A percentile compares a stretch with the other conserved stretches of the same genome.
Conservation (phyloP, 30 jellyfish, hydroid and myxozoan species). For the Pelagia noctiluca region DNA sequence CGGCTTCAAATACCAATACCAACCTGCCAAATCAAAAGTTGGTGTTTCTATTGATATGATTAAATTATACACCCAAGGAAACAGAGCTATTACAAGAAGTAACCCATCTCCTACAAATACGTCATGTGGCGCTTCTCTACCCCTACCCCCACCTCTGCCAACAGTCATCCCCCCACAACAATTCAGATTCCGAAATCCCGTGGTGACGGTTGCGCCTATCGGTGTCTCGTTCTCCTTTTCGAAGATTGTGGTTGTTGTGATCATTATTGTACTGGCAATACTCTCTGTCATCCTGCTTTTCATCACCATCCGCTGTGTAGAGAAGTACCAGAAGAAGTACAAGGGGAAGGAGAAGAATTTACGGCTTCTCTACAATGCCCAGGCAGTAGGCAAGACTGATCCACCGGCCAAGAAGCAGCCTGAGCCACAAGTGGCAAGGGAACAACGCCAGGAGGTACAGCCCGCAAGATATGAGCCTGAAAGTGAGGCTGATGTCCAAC, state of each 20-base stretch:
- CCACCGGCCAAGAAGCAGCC: neutral
- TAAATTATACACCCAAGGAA: neutral
- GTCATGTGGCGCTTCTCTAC: conserved; percentile 49
- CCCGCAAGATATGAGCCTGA: neutral
- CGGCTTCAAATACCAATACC: conserved; percentile 68
- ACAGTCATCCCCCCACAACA: conserved; percentile 77
- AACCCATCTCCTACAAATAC: conserved; percentile 55
- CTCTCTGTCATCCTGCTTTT: conserved; percentile 54
- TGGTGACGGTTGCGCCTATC: conserved; percentile 68
- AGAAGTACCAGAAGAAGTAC: conserved; percentile 16
- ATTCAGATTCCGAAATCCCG: conserved; percentile 69
- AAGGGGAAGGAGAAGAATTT: conserved; percentile 30
- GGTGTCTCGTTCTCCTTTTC: conserved; percentile 53
- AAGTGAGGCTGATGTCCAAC: too few species aligned
- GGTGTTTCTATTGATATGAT: conserved; percentile 68
- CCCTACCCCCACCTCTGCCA: conserved; percentile 74
- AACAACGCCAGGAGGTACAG: neutral
- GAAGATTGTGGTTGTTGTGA: conserved; percentile 37
- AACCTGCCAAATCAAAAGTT: conserved; percentile 33
- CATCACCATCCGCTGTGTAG: conserved; percentile 47
- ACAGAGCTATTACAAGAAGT: neutral
- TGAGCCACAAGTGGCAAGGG: neutral
- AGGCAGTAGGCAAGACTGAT: neutral
- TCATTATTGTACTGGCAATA: conserved; percentile 49
- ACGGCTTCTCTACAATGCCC: neutral